Evolutionary conservation across 2,888 invertebrate genomes (phyloP).

Genomic region (Lathronympha strigana): DNA sequence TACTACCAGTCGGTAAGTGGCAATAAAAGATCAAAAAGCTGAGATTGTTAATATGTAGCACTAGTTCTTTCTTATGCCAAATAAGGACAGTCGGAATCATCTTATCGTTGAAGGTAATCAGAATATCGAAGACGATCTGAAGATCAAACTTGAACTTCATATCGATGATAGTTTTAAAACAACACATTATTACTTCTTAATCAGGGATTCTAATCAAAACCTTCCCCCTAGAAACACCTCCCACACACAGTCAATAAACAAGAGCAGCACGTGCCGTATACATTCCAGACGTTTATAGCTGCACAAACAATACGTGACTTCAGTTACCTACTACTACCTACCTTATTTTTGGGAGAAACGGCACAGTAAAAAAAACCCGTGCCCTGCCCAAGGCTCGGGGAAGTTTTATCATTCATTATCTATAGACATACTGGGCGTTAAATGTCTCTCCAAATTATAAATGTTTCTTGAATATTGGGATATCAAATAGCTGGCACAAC

Average conservation of each 20-base stretch:
- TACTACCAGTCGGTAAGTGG: no score
- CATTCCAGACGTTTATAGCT: slow-evolving; percentile 26
- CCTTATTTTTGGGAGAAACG: slow-evolving; percentile 17
- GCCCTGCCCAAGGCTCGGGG: no score
- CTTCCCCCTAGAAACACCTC: slow-evolving; percentile 22
- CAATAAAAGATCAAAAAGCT: slow-evolving; percentile 31
- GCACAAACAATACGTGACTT: slow-evolving; percentile 30
- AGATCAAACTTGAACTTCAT: neutral
- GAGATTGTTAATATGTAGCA: slow-evolving; percentile 2
- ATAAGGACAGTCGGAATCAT: neutral
- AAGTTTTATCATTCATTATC: no score
- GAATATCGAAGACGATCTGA: no score
- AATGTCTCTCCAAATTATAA: no score
- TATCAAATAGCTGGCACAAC: no score
- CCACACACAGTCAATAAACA: slow-evolving; percentile 25
- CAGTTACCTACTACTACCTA: slow-evolving; percentile 10
- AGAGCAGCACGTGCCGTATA: slow-evolving; percentile 15
- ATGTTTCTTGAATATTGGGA: no score
- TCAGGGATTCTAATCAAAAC: slow-evolving; percentile 12
- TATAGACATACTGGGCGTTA: no score
- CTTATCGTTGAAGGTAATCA: no score
- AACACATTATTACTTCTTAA: slow-evolving; percentile 3
- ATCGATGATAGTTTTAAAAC: neutral
- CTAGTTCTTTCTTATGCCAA: neutral
- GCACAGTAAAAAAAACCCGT: neutral